Base-by-base conservation (phyloP, 1,140 invertebrate species). In the Zaprionus capensis region DNA sequence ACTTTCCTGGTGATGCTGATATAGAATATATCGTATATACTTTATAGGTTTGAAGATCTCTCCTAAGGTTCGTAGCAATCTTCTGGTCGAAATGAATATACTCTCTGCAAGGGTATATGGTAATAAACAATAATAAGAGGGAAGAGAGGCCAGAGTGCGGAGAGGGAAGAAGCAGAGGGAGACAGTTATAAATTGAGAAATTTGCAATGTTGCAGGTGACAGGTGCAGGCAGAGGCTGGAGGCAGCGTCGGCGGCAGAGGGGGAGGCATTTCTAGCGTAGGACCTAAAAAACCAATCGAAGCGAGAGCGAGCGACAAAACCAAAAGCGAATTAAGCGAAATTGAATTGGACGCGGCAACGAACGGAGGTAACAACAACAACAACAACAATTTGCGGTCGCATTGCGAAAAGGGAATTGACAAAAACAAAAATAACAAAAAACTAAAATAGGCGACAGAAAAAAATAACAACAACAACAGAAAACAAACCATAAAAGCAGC, bases 401-500 rank as follows among this genome's bases (percentile, higher is more conserved):
- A n/a, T 31, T 69, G 72, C 58, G 57, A 88, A 81, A 82, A 73
- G 80, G 51, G 81, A 88, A 84, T 88, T 69, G 71, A 78, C 82
- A 87, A 75, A 83, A 87, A 84, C 73, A 83, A 78, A 72, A 76
- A 75, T 24, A 44, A 38, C 14, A 55, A 7, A 66, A 53, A 76
- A 70, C 53, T 69, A 55, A 84, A 77, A 73, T 56, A 49, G 71
- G 75, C 72, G 76, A 71, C 82, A 81, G 41, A 46, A 51, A 51
- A 51, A 81, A 77, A 66, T 65, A 73, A 71, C 34, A 63, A 64
- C 56, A 69, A 68, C 44, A 68, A 31, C 15, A 65, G 6, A 65
- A 26, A 44, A 24, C 78, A 90, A 80, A 80, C 84, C 82, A 82
- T 80, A 82, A 86, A 88, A 81, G 69, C 65, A 76, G 68, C 81